Conservation (phyloP, 2,113 vertebrate genomes). For the Irena cyanogastra region DNA sequence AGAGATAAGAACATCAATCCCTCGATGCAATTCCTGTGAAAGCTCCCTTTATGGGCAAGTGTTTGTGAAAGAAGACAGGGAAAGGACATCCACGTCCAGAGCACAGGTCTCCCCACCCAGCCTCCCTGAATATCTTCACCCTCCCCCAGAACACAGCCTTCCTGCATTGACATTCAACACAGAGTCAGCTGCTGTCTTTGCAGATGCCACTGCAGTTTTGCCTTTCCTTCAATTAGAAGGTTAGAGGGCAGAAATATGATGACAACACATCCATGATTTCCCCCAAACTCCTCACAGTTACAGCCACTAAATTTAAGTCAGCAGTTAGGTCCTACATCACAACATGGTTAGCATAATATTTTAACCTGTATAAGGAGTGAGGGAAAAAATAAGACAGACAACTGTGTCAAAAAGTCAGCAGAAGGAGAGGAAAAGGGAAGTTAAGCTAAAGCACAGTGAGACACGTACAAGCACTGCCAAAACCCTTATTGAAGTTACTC, state of each 20-base stretch:
- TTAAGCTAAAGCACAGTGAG: background rate
- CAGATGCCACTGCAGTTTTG: background rate
- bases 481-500: background rate
- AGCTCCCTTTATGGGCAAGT: background rate
- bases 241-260: background rate
- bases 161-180: background rate
- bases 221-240: background rate
- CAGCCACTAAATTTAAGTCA: background rate
- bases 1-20: background rate
- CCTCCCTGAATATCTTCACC: background rate
- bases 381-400: background rate
- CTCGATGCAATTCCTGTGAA: background rate
- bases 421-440: background rate
- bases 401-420: background rate
- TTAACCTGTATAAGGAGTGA: background rate
- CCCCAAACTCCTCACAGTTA: background rate
- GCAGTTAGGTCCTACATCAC: background rate
- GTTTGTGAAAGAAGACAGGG: background rate
- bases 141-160: background rate
- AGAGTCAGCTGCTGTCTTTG: background rate
- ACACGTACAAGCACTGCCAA: background rate
- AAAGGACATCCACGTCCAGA: background rate
- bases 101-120: background rate
- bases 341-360: background rate
- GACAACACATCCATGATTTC: background rate